Evolutionary conservation across 2,113 vertebrate species (phyloP), one percentile per base, ranked within the genome.

Genomic region (Rhynchopsitta pachyrhyncha): DNA sequence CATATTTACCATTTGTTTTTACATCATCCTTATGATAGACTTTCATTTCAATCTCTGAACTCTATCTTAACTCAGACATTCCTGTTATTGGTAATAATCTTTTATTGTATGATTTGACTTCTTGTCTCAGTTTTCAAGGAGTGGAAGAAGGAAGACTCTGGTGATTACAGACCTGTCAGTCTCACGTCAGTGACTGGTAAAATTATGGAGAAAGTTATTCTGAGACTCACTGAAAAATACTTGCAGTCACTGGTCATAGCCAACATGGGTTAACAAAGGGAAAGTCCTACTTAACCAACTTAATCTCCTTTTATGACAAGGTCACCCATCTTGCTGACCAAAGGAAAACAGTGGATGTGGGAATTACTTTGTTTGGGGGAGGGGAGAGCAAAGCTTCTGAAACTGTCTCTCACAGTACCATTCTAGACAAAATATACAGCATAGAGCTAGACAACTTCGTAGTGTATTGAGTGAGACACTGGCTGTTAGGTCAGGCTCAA

Each of bases 261-360:
- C 59, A 82, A 9, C 15, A 73, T 0, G 0, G 47, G 35, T 11
- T 78, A 52, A 57, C 1, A 1, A 47, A 4, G 1, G 4, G 22
- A 47, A 57, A 52, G n/a, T 64, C 37, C 18, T 80, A 9, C 11
- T 73, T 79, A 74, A 59, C 3, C 6, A 57, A 4, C 5, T 53
- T 76, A n/a, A 28, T 57, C 68, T 29, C 9, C 22, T 74, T 86
- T 74, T 33, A 46, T 11, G 6, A 37, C 22, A 57, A 50, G 22
- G 22, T 33, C 7, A 33, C 11, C 37, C 7, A 33, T 12, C 10
- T 41, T 27, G 5, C 14, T 59, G 49, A n/a, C 4, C 5, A 82
- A 55, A 4, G 8, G 14, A 89, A 77, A 17, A 3, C 20, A 46
- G 16, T 39, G 50, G 7, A 29, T 46, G 6, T 5, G 12, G 14